Conservation (phyloP, 2,113 vertebrate species). For the Scartelaos histophorus region DNA sequence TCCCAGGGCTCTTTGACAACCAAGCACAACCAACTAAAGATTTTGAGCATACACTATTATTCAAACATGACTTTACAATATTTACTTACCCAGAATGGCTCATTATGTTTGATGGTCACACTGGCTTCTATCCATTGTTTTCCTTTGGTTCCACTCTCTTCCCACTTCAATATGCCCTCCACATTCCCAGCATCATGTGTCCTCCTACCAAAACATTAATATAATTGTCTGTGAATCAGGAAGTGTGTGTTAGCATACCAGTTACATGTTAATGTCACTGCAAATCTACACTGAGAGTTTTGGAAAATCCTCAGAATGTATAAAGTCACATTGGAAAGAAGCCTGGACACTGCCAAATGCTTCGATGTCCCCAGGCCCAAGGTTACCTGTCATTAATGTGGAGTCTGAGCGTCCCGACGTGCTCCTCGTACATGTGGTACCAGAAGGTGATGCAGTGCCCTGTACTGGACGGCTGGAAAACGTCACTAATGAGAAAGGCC, state of each 20-base stretch:
- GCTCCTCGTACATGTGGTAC: constrained; percentile 70
- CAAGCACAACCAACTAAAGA: too few relatives aligned
- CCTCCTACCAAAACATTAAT: constrained; percentile 39
- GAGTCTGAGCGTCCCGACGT: constrained; percentile 67
- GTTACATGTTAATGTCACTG: too few relatives aligned
- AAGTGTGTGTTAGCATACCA: too few relatives aligned
- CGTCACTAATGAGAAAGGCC: constrained; percentile 68
- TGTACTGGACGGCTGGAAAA: constrained; percentile 56
- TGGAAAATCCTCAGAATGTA: too few relatives aligned
- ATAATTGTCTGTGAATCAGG: too few relatives aligned
- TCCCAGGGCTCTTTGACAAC: too few relatives aligned
- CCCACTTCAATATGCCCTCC: constrained; percentile 64
- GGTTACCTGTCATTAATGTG: constrained; percentile 69
- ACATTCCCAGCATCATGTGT: constrained; percentile 45
- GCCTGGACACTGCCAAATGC: too few relatives aligned
- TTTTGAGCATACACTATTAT: too few relatives aligned
- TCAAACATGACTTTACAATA: too few relatives aligned
- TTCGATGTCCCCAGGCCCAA: background rate
- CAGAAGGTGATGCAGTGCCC: constrained; percentile 76
- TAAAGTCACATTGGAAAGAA: too few relatives aligned
- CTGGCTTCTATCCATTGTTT: constrained; percentile 61
- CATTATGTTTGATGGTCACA: constrained; percentile 43
- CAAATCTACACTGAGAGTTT: too few relatives aligned
- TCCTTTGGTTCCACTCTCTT: constrained; percentile 57
- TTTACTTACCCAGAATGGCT: constrained; percentile 74